Percentiles rank a stretch among this genome's conserved stretches.
phyloP scores from a whole-genome alignment of 2,113 vertebrate species.

The Mohoua ochrocephala region DNA sequence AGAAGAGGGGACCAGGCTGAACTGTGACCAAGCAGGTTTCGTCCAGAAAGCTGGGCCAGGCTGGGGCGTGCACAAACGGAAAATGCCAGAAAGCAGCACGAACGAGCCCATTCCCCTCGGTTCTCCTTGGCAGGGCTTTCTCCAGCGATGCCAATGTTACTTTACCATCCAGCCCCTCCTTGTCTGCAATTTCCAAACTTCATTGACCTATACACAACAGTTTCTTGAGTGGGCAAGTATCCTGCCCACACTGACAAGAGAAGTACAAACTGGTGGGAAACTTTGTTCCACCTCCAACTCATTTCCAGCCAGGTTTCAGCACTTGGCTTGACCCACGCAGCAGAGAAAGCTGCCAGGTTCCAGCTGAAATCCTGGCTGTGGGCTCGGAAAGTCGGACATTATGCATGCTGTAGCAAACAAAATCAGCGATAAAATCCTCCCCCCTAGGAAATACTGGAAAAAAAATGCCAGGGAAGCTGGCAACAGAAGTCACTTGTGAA shows the following conservation, averaged over 20 bases:
- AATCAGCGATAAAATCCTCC: neutral
- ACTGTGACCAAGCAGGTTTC: neutral
- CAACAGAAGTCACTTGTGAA: neutral
- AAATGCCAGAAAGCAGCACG: neutral
- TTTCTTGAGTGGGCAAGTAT: neutral
- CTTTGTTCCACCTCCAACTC: neutral
- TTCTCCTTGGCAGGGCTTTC: neutral
- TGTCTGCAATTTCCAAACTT: neutral
- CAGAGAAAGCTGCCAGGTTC: neutral
- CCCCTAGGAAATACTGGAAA: neutral
- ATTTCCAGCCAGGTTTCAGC: neutral
- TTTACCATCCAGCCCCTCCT: neutral
- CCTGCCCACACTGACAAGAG: neutral
- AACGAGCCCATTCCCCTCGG: neutral
- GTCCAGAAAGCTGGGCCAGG: neutral
- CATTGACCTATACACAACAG: neutral
- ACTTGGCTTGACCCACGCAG: neutral
- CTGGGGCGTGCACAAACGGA: rapidly evolving
- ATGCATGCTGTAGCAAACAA: neutral
- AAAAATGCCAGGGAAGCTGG: neutral
- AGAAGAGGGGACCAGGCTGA: neutral
- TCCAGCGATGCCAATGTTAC: rapidly evolving
- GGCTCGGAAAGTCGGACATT: neutral
- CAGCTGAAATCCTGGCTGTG: neutral
- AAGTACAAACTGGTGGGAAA: neutral